Conservation (phyloP, 2,797 vertebrate genomes). For the Periparus ater region DNA sequence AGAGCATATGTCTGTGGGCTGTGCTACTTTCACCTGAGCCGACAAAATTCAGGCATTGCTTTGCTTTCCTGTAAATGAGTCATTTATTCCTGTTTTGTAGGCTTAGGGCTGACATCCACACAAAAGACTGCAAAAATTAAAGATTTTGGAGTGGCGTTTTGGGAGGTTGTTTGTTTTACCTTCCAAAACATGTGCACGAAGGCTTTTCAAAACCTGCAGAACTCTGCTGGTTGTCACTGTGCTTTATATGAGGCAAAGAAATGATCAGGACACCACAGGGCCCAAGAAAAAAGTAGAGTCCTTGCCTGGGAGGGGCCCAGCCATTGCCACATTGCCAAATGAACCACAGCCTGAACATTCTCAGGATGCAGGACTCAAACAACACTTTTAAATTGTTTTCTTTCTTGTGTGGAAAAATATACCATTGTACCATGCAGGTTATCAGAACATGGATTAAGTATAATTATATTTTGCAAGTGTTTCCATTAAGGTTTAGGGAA, state of each 20-base stretch:
- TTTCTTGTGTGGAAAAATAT: background rate
- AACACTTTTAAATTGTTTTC: background rate
- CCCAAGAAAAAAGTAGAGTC: background rate
- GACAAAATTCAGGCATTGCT: background rate
- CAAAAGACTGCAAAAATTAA: conserved; percentile 18
- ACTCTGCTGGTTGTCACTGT: background rate
- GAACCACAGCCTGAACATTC: background rate
- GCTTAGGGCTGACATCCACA: background rate
- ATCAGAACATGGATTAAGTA: background rate
- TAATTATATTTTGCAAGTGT: background rate
- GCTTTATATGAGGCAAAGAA: background rate
- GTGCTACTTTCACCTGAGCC: conserved; percentile 21
- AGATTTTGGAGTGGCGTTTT: background rate
- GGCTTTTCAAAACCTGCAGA: background rate
- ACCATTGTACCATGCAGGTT: background rate
- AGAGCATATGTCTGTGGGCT: conserved; percentile 32
- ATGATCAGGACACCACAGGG: background rate
- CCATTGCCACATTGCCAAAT: background rate
- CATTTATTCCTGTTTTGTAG: conserved; percentile 31
- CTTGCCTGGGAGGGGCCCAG: background rate
- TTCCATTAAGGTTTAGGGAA: background rate
- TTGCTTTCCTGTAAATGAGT: conserved; percentile 1
- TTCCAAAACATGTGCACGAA: background rate
- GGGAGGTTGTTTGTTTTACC: background rate
- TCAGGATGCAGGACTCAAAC: background rate